phyloP scores from a whole-genome alignment of 2,113 vertebrate genomes.

The Dasypus novemcinctus region DNA sequence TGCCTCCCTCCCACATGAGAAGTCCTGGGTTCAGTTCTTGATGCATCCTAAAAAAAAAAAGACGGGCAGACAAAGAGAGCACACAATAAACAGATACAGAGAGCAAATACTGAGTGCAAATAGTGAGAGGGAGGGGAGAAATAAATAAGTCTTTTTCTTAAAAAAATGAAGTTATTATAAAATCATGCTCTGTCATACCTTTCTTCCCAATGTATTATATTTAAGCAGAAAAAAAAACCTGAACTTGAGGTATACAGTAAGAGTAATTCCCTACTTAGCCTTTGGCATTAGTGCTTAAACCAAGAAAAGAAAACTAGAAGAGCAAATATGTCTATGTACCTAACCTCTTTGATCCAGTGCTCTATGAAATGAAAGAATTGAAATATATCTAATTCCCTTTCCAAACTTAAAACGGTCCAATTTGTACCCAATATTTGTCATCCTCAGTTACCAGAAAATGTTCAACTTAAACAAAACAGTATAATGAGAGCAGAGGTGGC shows the following conservation, averaged over 20 bases:
- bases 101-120: too few species aligned
- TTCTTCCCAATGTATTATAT: not conserved
- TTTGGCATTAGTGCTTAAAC: slow-evolving; percentile 4
- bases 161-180: too few species aligned
- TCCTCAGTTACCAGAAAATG: not conserved
- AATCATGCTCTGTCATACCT: not conserved
- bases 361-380: not conserved
- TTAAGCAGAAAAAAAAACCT: not conserved
- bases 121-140: too few species aligned
- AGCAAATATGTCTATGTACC: not conserved
- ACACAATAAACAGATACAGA: too few species aligned
- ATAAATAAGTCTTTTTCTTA: too few species aligned
- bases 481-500: too few species aligned
- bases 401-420: not conserved
- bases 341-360: not conserved
- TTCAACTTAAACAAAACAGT: slow-evolving; percentile 12
- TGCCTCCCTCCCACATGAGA: too few species aligned
- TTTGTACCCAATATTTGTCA: not conserved
- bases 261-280: not conserved
- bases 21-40: too few species aligned
- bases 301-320: slow-evolving; percentile 5
- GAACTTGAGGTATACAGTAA: not conserved
- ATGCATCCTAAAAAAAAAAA: too few species aligned
- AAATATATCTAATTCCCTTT: not conserved
- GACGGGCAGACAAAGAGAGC: too few species aligned